phyloP scores from a whole-genome alignment of 2,113 vertebrate species.

The Cavia porcellus region DNA sequence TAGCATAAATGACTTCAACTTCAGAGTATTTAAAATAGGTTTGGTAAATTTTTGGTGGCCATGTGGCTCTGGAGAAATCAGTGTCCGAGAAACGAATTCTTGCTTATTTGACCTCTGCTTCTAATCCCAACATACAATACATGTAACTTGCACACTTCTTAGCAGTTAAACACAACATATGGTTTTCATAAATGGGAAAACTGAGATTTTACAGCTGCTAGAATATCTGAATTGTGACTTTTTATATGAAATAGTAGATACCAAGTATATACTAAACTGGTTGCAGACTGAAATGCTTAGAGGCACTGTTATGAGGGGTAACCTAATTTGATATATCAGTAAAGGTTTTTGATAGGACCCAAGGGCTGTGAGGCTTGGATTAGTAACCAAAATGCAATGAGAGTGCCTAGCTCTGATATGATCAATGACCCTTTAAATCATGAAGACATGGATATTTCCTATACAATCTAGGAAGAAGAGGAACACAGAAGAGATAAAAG shows the following conservation, averaged over 20 bases:
- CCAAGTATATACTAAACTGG: neutral
- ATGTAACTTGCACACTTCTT: neutral
- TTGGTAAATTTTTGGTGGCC: neutral
- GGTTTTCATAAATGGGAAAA: neutral
- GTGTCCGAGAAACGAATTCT: slow-evolving; percentile 36
- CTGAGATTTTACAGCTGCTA: slow-evolving; percentile 25
- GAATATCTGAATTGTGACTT: slow-evolving; percentile 36
- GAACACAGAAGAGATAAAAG: neutral
- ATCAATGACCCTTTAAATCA: neutral
- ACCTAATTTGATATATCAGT: neutral
- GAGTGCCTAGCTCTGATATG: neutral
- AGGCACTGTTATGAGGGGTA: neutral
- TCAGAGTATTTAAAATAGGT: neutral
- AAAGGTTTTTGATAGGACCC: neutral
- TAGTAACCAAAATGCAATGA: neutral
- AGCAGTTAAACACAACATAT: neutral
- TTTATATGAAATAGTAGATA: neutral
- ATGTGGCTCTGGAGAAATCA: neutral
- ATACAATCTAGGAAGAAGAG: neutral
- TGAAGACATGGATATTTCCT: neutral
- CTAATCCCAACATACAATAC: neutral
- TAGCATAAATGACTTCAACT: slow-evolving; percentile 4
- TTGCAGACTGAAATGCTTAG: neutral
- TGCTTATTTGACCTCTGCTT: slow-evolving; percentile 28
- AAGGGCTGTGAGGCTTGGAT: neutral